A percentile compares a stretch with the other conserved stretches of the same genome.
These are phyloP conservation scores for Acrossocheilus fasciatus DNA, from an alignment of 2,797 vertebrate genomes.

Conservation along the genomic window DNA sequence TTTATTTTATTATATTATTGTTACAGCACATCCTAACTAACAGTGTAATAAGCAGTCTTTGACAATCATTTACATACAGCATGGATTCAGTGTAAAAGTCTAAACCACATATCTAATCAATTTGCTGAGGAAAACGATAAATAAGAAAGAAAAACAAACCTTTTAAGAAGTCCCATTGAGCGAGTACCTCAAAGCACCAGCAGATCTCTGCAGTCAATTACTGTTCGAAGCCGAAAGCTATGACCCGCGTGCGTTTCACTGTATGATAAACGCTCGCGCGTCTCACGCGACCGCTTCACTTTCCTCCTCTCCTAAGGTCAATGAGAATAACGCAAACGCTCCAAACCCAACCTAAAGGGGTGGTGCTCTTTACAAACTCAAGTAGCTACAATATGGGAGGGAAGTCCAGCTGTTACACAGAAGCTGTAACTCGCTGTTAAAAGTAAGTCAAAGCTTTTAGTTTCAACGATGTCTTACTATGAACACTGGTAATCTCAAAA, in stretches of 20 bases:
- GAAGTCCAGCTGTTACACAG: background rate
- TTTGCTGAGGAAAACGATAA: background rate
- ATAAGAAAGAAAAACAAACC: conserved; percentile 65
- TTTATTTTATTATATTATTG: background rate
- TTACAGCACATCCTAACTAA: background rate
- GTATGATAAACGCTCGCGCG: background rate
- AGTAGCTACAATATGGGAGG: background rate
- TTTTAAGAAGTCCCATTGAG: conserved; percentile 68
- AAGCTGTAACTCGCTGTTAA: background rate
- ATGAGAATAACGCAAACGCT: conserved; percentile 6
- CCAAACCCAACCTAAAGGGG: conserved; percentile 35
- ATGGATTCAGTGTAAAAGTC: background rate
- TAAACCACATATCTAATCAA: background rate
- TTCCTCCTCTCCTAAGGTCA: conserved; percentile 24
- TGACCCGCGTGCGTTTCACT: background rate
- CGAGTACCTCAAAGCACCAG: background rate
- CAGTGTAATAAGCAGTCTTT: background rate
- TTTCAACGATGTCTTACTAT: background rate
- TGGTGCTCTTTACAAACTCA: conserved; percentile 24
- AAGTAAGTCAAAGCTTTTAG: background rate
- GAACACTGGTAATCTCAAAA: background rate
- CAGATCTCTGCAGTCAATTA: conserved; percentile 14
- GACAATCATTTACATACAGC: background rate
- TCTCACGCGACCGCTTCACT: background rate
- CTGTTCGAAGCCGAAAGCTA: background rate